phyloP scores from a whole-genome alignment of 1,140 invertebrate species.

The Diachasma alloeum region DNA sequence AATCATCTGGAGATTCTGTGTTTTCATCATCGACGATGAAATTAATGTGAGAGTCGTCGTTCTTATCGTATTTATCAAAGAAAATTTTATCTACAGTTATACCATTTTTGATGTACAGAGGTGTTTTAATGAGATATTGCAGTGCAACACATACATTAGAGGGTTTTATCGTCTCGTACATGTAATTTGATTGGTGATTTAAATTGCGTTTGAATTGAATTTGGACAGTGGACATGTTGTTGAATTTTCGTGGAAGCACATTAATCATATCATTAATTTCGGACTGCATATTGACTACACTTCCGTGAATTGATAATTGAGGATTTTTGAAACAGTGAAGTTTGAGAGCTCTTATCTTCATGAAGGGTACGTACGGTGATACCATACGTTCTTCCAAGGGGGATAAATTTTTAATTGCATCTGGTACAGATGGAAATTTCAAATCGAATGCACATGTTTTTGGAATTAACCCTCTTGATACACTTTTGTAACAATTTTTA shows the following conservation, averaged over 20 bases:
- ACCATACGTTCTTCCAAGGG: conserved; percentile 27
- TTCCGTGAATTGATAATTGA: no score
- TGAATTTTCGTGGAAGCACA: conserved; percentile 30
- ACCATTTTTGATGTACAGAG: no score
- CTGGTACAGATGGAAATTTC: conserved; percentile 12
- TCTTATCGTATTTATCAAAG: conserved; percentile 24
- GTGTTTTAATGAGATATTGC: no score
- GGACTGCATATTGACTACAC: conserved; percentile 28
- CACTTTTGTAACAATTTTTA: no score
- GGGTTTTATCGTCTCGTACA: conserved; percentile 32
- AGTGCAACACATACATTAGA: no score
- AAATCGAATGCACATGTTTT: no score
- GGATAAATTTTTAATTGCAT: not conserved
- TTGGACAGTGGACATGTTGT: conserved; percentile 33
- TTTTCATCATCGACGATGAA: conserved; percentile 21
- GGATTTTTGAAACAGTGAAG: no score
- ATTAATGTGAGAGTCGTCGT: not conserved
- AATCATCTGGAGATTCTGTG: not conserved
- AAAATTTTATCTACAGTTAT: conserved; percentile 23
- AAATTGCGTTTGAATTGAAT: conserved; percentile 32
- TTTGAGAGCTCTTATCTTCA: no score
- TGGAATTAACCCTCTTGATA: no score
- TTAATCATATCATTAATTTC: conserved; percentile 36
- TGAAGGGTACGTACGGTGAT: no score
- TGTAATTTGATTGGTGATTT: conserved; percentile 28